Evolutionary conservation across 2,888 invertebrate species (phyloP).

Genomic region (Synanthedon myopaeformis): DNA sequence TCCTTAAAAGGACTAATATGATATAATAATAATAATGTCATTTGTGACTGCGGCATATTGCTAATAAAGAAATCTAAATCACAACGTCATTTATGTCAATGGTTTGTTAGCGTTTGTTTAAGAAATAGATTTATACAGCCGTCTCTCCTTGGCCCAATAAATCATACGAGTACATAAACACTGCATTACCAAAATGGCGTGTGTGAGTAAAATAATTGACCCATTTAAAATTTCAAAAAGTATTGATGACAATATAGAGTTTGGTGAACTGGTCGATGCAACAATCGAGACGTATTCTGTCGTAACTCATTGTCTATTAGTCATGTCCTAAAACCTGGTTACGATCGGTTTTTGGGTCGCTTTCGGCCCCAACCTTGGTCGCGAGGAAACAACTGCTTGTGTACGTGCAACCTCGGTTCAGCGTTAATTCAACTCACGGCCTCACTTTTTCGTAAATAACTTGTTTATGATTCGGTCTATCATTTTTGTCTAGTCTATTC

Average conservation of each 20-base stretch:
- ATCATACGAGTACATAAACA: background rate
- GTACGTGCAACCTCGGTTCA: slow-evolving; percentile 56
- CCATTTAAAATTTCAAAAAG: too few species aligned
- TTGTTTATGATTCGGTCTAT: slow-evolving; percentile 25
- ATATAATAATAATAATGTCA: too few species aligned
- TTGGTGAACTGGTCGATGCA: background rate
- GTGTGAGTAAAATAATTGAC: too few species aligned
- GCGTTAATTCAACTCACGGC: slow-evolving; percentile 52
- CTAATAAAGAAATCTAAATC: too few species aligned
- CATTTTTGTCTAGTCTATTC: slow-evolving; percentile 26
- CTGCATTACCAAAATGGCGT: too few species aligned
- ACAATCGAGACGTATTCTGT: slow-evolving; percentile 29
- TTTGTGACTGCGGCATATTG: too few species aligned
- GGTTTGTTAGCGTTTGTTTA: too few species aligned
- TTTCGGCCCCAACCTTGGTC: slow-evolving; percentile 28
- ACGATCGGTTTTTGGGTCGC: slow-evolving; percentile 43
- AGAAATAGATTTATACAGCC: background rate
- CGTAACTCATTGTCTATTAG: slow-evolving; percentile 53
- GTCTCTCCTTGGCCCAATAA: background rate
- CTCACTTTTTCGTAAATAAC: slow-evolving; percentile 35
- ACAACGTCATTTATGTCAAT: too few species aligned
- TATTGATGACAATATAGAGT: background rate
- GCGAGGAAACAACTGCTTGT: slow-evolving; percentile 27
- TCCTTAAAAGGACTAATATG: too few species aligned
- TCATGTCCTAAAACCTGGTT: slow-evolving; percentile 54